Percentiles rank a stretch among this genome's conserved stretches.
These are phyloP conservation scores for Chionis minor DNA, from an alignment of 2,113 vertebrate genomes.

Conservation along the genomic window DNA sequence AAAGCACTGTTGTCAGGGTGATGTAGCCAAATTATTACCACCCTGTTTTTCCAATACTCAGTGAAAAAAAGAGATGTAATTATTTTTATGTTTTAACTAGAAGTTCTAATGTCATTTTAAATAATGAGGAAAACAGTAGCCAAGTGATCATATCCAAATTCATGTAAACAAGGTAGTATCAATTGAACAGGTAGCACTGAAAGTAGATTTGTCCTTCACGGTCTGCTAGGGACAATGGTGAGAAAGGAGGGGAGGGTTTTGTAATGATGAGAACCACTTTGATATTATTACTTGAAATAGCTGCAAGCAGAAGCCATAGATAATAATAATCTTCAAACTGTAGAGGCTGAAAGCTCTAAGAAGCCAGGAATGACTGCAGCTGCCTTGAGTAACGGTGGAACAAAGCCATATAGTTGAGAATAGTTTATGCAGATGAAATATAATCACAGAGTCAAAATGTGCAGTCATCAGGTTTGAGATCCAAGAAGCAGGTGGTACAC, in stretches of 20 bases:
- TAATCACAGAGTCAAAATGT: conserved; percentile 47
- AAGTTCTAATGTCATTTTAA: neutral
- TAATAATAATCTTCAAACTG: conserved; percentile 32
- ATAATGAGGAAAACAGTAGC: neutral
- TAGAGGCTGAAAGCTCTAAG: conserved; percentile 32
- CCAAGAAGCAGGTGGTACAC: conserved; percentile 60
- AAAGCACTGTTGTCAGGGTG: neutral
- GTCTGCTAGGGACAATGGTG: neutral
- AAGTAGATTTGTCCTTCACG: conserved; percentile 29
- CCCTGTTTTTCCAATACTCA: neutral
- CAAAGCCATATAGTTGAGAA: conserved; percentile 15
- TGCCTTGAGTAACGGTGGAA: conserved; percentile 46
- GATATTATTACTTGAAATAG: conserved; percentile 32
- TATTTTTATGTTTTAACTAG: neutral
- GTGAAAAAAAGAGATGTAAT: neutral
- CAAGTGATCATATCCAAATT: neutral
- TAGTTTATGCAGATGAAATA: conserved; percentile 31
- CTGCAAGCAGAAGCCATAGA: conserved; percentile 27
- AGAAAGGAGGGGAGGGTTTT: conserved; percentile 5
- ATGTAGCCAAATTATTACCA: neutral
- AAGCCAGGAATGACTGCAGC: conserved; percentile 41
- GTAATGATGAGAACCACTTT: conserved; percentile 17
- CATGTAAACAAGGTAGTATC: neutral
- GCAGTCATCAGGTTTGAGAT: conserved; percentile 27
- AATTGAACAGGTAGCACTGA: neutral